Evolutionary conservation across 2,888 invertebrate genomes (phyloP).

Genomic region (Pediacus dermestoides): DNA sequence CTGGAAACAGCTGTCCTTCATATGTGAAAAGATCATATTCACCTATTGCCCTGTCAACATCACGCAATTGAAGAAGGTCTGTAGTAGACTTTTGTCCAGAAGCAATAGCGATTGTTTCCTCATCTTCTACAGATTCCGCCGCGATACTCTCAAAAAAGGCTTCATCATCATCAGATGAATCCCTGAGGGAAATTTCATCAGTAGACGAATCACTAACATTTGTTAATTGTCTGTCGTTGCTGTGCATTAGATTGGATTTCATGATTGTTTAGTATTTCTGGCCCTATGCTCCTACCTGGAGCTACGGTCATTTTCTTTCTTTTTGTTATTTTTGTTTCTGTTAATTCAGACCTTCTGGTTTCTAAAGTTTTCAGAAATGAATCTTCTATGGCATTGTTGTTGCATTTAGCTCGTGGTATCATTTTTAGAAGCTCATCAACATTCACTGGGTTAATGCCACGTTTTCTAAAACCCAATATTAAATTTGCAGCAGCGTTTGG

Average conservation of each 20-base stretch:
- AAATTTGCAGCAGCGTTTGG: constrained; percentile 13
- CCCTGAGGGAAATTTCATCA: too few species aligned
- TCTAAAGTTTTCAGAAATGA: constrained; percentile 10
- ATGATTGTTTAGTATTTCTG: constrained; percentile 4
- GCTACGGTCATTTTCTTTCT: constrained; percentile 13
- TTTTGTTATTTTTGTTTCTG: constrained; percentile 7
- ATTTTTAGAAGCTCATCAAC: constrained; percentile 12
- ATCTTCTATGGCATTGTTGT: constrained; percentile 11
- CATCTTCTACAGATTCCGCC: too few species aligned
- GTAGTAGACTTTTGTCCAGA: too few species aligned
- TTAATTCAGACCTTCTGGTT: constrained; percentile 8
- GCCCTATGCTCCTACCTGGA: constrained; percentile 10
- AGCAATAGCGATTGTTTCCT: too few species aligned
- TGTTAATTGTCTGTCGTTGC: too few species aligned
- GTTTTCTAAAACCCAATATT: constrained; percentile 10
- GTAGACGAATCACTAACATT: too few species aligned
- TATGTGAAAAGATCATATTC: constrained; percentile 14
- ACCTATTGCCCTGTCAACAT: constrained; percentile 13
- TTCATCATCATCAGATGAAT: too few species aligned
- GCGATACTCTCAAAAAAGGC: too few species aligned
- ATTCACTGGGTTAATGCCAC: constrained; percentile 13
- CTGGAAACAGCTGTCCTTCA: constrained; percentile 14
- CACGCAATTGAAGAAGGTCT: too few species aligned
- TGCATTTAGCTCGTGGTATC: constrained; percentile 11
- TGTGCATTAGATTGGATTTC: too few species aligned